These are phyloP conservation scores for Furcula furcula DNA, from an alignment of 2,888 invertebrate species.

Conservation along the genomic window DNA sequence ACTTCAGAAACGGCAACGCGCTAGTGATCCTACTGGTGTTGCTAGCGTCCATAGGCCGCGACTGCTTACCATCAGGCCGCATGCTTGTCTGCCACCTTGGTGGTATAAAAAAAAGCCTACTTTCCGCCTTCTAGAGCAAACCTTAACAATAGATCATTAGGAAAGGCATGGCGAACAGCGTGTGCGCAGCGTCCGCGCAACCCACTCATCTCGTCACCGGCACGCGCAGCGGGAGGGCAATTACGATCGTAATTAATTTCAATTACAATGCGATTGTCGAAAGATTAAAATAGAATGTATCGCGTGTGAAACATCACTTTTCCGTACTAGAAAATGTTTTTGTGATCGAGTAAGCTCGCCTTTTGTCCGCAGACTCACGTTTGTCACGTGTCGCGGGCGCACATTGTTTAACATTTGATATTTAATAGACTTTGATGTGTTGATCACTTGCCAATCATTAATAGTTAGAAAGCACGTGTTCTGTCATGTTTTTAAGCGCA, in stretches of 20 bases:
- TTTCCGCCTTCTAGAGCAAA: no score
- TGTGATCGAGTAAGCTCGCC: conserved; percentile 41
- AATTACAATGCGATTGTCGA: conserved; percentile 71
- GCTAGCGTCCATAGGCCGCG: no score
- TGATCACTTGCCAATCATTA: conserved; percentile 65
- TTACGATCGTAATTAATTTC: conserved; percentile 57
- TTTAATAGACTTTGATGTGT: conserved; percentile 51
- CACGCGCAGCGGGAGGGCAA: conserved; percentile 46
- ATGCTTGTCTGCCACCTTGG: no score
- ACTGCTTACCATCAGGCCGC: no score
- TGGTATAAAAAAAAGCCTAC: no score
- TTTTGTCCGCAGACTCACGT: conserved; percentile 63
- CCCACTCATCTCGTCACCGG: conserved; percentile 9
- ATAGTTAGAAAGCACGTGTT: conserved; percentile 46
- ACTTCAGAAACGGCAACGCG: no score
- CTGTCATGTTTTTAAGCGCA: conserved; percentile 2
- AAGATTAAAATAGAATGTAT: conserved; percentile 75
- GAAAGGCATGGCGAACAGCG: not conserved
- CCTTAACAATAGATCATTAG: no score
- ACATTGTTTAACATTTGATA: conserved; percentile 58
- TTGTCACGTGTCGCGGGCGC: conserved; percentile 56
- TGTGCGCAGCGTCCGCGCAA: conserved; percentile 9
- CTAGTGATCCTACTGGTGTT: no score
- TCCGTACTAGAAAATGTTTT: conserved; percentile 64
- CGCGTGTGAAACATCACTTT: conserved; percentile 73